Evolutionary conservation across 2,888 invertebrate species (phyloP).

Genomic region (Agonopterix alstromeriana): DNA sequence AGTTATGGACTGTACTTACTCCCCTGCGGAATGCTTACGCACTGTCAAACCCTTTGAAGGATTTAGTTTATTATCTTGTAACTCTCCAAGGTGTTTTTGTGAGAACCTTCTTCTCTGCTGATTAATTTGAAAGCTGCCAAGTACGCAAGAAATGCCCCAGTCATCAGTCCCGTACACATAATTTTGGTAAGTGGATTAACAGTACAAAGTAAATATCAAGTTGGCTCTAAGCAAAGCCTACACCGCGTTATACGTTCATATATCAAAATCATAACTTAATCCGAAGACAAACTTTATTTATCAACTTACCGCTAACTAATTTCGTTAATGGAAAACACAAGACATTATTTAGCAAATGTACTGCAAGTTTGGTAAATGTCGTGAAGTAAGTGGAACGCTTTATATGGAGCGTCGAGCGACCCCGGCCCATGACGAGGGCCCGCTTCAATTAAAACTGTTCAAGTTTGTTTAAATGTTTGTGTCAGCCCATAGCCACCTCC

Average conservation of each 20-base stretch:
- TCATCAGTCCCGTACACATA: too few species aligned
- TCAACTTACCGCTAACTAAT: constrained; percentile 22
- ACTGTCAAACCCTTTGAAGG: constrained; percentile 14
- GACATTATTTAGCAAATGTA: constrained; percentile 8
- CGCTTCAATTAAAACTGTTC: constrained; percentile 65
- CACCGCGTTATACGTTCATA: too few species aligned
- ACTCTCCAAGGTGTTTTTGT: not conserved
- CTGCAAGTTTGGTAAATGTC: constrained; percentile 13
- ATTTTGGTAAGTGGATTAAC: too few species aligned
- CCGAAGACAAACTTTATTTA: too few species aligned
- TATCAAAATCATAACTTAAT: too few species aligned
- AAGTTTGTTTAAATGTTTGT: constrained; percentile 68
- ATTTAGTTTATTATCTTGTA: constrained; percentile 4
- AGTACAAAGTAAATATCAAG: too few species aligned
- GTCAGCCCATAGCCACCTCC: constrained; percentile 40
- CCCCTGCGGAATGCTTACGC: constrained; percentile 8
- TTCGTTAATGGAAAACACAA: constrained; percentile 40
- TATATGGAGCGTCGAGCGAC: constrained; percentile 17
- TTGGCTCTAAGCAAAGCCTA: too few species aligned
- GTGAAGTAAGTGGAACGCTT: constrained; percentile 17
- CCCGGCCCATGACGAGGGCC: constrained; percentile 42
- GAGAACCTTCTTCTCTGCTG: too few species aligned
- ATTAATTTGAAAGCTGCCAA: too few species aligned
- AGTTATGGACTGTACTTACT: constrained; percentile 8
- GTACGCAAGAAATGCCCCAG: too few species aligned